Evolutionary conservation across 2,797 vertebrate genomes (phyloP).

Genomic region (Cygnus olor): DNA sequence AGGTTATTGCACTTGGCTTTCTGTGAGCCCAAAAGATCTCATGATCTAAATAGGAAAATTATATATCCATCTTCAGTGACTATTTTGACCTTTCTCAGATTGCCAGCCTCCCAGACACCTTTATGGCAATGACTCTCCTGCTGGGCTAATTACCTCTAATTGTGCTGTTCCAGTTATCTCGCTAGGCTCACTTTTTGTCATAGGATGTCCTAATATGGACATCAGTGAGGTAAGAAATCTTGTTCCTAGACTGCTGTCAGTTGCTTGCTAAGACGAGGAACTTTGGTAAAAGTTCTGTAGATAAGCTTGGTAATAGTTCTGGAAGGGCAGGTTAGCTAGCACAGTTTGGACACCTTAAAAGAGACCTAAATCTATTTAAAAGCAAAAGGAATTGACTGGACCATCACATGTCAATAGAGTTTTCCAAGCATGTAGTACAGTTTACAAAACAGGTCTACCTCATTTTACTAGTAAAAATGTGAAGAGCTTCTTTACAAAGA

Average conservation of each 20-base stretch:
- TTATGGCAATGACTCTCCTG: not conserved
- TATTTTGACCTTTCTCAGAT: conserved; percentile 29
- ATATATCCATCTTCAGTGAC: not conserved
- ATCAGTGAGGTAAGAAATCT: not conserved
- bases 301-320: not conserved
- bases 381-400: not conserved
- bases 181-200: not conserved
- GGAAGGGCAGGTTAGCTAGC: not conserved
- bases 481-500: not conserved
- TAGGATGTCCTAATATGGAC: not conserved
- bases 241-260: not conserved
- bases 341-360: not conserved
- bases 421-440: not conserved
- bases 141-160: conserved; percentile 12
- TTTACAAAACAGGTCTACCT: not conserved
- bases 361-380: not conserved
- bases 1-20: not conserved
- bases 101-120: not conserved
- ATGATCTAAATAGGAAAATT: conserved; percentile 29
- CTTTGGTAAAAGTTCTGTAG: not conserved
- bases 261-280: not conserved
- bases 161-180: not conserved
- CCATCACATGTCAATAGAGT: not conserved
- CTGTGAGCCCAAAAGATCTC: not conserved
- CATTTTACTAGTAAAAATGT: not conserved